These are phyloP conservation scores for Chelonus insularis DNA, from an alignment of 1,140 invertebrate genomes.

Conservation along the genomic window DNA sequence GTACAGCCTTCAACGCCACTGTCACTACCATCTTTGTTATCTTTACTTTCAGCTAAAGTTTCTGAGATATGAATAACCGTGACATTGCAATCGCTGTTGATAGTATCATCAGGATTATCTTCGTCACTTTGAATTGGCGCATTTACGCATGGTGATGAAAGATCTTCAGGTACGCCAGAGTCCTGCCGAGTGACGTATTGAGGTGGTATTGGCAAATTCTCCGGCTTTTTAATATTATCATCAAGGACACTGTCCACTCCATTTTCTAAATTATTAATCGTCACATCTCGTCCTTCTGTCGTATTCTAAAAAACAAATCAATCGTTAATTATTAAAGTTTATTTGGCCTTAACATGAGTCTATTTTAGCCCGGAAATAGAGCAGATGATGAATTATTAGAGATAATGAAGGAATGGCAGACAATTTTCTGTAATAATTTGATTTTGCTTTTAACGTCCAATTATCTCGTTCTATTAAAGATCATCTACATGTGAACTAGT, in stretches of 20 bases:
- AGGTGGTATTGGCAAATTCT: slow-evolving; percentile 5
- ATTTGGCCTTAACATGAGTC: background rate
- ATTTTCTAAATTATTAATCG: background rate
- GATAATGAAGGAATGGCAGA: background rate
- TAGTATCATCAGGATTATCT: slow-evolving; percentile 40
- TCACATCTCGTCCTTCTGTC: background rate
- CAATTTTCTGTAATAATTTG: background rate
- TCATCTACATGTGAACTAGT: background rate
- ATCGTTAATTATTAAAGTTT: background rate
- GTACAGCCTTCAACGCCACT: slow-evolving; percentile 75
- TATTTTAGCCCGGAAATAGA: slow-evolving; percentile 8
- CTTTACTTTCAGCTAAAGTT: slow-evolving; percentile 42
- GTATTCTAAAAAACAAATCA: background rate
- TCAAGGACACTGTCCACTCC: slow-evolving; percentile 2
- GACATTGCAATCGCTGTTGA: slow-evolving; percentile 51
- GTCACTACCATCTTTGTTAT: slow-evolving; percentile 71
- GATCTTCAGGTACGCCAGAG: slow-evolving; percentile 51
- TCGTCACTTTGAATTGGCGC: slow-evolving; percentile 21
- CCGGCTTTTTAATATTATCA: slow-evolving; percentile 16
- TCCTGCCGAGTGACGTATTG: slow-evolving; percentile 49
- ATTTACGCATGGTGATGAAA: slow-evolving; percentile 39
- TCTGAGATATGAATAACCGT: slow-evolving; percentile 49
- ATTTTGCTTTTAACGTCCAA: slow-evolving; percentile 6
- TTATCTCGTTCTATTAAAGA: background rate
- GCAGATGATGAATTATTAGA: background rate